These are phyloP conservation scores for Adrianichthys oophorus DNA, from an alignment of 2,797 vertebrate species.

Conservation along the genomic window DNA sequence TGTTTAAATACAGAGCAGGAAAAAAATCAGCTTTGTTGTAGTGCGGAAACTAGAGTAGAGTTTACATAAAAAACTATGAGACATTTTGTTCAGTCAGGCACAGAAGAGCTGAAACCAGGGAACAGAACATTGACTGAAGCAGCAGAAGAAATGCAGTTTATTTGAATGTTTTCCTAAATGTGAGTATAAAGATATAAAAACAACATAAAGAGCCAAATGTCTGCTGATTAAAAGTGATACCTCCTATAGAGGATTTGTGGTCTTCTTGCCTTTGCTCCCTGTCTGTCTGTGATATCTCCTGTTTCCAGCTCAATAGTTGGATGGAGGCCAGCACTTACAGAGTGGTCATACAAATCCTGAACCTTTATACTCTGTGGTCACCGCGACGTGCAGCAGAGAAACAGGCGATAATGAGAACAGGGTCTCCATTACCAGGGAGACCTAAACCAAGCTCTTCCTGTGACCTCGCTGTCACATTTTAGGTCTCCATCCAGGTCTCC, in stretches of 20 bases:
- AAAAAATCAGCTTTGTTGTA: too few relatives aligned
- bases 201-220: too few relatives aligned
- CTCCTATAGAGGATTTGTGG: neutral
- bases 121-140: too few relatives aligned
- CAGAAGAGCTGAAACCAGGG: too few relatives aligned
- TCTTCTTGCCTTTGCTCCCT: conserved; percentile 23
- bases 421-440: conserved; percentile 24
- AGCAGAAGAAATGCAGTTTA: too few relatives aligned
- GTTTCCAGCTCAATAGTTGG: conserved; percentile 54
- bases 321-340: conserved; percentile 32
- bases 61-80: too few relatives aligned
- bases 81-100: too few relatives aligned
- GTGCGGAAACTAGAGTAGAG: too few relatives aligned
- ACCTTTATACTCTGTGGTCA: conserved; percentile 21
- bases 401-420: conserved; percentile 60
- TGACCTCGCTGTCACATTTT: neutral
- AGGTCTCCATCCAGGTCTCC: conserved; percentile 2
- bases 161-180: too few relatives aligned
- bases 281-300: conserved; percentile 35
- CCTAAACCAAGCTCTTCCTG: conserved; percentile 13
- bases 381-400: conserved; percentile 31
- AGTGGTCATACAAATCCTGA: conserved; percentile 25
- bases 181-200: too few relatives aligned
- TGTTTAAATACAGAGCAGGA: too few relatives aligned
- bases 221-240: too few relatives aligned